A percentile compares a stretch with the other conserved stretches of the same genome.
These are phyloP conservation scores for Tanypteryx hageni DNA, from an alignment of 2,888 invertebrate genomes.

Conservation along the genomic window DNA sequence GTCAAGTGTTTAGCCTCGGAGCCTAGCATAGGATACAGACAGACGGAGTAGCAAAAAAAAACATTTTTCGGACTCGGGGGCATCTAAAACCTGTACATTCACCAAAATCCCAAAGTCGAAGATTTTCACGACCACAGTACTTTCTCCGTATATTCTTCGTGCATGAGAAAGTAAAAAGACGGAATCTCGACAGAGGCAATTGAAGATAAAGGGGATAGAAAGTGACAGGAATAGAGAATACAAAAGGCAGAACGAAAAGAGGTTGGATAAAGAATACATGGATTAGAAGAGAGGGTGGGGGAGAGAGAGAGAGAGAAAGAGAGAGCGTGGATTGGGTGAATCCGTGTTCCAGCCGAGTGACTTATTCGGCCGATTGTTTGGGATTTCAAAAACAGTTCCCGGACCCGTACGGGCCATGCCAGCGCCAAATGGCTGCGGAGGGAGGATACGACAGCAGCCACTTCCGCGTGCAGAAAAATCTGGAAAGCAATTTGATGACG, in stretches of 20 bases:
- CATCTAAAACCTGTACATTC: too few species aligned
- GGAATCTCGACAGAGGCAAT: too few species aligned
- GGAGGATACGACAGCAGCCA: background rate
- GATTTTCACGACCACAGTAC: too few species aligned
- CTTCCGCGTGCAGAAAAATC: slow-evolving; percentile 15
- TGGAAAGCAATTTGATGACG: background rate
- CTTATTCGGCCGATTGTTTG: slow-evolving; percentile 16
- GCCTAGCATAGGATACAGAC: too few species aligned
- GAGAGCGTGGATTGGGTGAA: slow-evolving; percentile 7
- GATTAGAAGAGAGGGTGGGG: background rate
- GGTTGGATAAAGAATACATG: background rate
- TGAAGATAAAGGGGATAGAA: too few species aligned
- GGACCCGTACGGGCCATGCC: background rate
- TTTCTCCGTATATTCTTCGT: too few species aligned
- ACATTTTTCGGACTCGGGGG: too few species aligned
- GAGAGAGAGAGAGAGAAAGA: background rate
- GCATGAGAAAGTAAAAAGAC: too few species aligned
- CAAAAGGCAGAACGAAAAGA: background rate
- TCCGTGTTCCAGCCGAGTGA: background rate
- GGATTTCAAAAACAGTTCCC: slow-evolving; percentile 13
- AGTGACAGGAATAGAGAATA: background rate
- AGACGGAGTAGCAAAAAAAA: too few species aligned
- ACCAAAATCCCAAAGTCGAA: too few species aligned
- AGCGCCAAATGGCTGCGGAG: background rate
- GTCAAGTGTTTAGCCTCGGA: too few species aligned